phyloP scores from a whole-genome alignment of 2,113 vertebrate species.

The Lepus americanus region DNA sequence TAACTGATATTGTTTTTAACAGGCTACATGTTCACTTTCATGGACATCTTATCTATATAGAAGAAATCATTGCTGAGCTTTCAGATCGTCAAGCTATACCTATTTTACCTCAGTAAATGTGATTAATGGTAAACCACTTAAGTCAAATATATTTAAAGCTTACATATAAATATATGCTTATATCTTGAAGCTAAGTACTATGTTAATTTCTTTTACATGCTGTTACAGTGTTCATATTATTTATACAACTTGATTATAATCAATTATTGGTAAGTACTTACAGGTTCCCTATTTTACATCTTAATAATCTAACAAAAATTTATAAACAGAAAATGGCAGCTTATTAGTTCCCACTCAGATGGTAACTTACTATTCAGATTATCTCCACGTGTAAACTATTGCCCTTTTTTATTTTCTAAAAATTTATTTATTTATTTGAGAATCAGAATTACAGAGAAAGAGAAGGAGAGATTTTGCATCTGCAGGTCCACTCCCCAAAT shows the following conservation, averaged over 20 bases:
- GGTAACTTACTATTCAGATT: slow-evolving; percentile 2
- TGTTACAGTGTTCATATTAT: background rate
- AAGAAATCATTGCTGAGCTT: background rate
- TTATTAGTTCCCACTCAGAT: background rate
- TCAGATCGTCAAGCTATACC: background rate
- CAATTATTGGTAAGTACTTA: slow-evolving; percentile 6
- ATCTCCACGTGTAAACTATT: background rate
- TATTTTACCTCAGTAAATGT: background rate
- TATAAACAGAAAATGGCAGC: background rate
- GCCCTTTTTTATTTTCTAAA: background rate
- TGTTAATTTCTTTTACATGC: background rate
- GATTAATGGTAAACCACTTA: background rate
- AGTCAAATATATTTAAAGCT: slow-evolving; percentile 4
- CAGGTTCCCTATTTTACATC: background rate
- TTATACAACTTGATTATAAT: background rate
- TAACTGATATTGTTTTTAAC: background rate
- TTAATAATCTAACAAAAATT: slow-evolving; percentile 14
- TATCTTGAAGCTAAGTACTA: background rate
- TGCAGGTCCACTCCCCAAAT: no score
- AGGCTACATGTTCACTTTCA: background rate
- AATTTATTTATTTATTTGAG: no score
- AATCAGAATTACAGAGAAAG: no score
- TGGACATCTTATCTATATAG: background rate
- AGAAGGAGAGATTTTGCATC: no score
- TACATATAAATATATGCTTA: background rate